A percentile compares a stretch with the other conserved stretches of the same genome.
Conservation (phyloP, 2,888 invertebrate species). For the Nasonovia ribisnigri region DNA sequence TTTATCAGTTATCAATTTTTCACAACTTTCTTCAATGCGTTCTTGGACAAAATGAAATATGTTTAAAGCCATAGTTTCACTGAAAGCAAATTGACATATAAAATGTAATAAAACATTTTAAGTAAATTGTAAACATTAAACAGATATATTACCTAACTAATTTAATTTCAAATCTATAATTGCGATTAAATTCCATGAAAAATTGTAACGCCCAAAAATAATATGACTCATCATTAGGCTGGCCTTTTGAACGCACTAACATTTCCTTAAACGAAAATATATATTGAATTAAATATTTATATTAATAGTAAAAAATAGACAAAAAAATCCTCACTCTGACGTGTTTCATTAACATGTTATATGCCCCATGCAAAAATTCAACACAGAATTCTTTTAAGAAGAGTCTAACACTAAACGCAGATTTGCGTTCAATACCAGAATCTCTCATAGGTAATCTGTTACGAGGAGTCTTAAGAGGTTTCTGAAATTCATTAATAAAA, state of each 20-base stretch:
- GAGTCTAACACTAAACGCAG: constrained; percentile 88
- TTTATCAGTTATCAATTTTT: constrained; percentile 88
- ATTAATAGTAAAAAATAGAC: constrained; percentile 15
- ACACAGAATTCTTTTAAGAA: constrained; percentile 95
- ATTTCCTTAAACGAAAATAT: constrained; percentile 70
- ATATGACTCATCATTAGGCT: constrained; percentile 91
- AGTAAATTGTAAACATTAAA: not conserved
- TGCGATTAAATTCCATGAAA: constrained; percentile 97
- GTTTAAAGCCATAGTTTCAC: constrained; percentile 92
- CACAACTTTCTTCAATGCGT: constrained; percentile 87
- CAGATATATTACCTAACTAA: constrained; percentile 80
- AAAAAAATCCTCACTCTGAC: constrained; percentile 78
- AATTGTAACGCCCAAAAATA: constrained; percentile 94
- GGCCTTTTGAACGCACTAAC: constrained; percentile 74
- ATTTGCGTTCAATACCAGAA: constrained; percentile 78
- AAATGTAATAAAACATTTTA: not conserved
- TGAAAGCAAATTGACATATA: constrained; percentile 70
- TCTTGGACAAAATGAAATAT: constrained; percentile 96
- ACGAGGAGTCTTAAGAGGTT: constrained; percentile 79
- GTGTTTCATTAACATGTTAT: constrained; percentile 91
- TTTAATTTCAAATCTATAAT: constrained; percentile 87
- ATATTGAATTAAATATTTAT: not conserved
- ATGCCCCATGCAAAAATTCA: constrained; percentile 91
- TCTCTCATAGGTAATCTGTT: constrained; percentile 82
- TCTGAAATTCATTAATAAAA: constrained; percentile 69